phyloP scores from a whole-genome alignment of 2,113 vertebrate genomes.

The Chaetura pelagica region DNA sequence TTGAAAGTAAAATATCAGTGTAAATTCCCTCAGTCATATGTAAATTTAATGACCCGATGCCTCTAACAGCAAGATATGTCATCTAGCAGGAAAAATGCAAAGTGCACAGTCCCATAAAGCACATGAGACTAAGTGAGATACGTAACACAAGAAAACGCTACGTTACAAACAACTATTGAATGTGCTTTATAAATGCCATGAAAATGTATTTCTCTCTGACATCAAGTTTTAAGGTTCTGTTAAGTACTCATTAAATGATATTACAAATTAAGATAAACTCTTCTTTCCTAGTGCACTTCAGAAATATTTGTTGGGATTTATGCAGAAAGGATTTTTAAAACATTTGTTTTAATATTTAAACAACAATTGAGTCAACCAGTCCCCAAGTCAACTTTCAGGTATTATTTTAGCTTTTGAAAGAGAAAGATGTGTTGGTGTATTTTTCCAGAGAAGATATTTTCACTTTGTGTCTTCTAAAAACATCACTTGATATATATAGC shows the following conservation, averaged over 20 bases:
- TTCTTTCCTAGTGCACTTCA: neutral
- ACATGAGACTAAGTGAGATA: constrained; percentile 54
- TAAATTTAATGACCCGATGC: constrained; percentile 75
- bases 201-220: constrained; percentile 10
- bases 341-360: neutral
- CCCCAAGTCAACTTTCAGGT: neutral
- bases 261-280: neutral
- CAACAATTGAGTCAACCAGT: neutral
- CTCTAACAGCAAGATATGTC: constrained; percentile 47
- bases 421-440: neutral
- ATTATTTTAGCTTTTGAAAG: neutral
- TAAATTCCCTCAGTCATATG: constrained; percentile 76
- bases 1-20: constrained; percentile 79
- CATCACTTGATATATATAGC: neutral
- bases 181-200: constrained; percentile 56
- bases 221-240: constrained; percentile 35
- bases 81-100: constrained; percentile 53
- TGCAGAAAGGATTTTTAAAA: neutral
- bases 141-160: constrained; percentile 2
- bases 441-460: neutral
- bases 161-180: constrained; percentile 47
- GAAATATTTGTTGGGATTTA: neutral
- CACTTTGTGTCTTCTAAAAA: neutral
- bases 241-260: neutral
- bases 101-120: constrained; percentile 69